Evolutionary conservation across 1,140 invertebrate species (phyloP), one percentile per base, ranked within the genome.

Genomic region (Anastrepha ludens): DNA sequence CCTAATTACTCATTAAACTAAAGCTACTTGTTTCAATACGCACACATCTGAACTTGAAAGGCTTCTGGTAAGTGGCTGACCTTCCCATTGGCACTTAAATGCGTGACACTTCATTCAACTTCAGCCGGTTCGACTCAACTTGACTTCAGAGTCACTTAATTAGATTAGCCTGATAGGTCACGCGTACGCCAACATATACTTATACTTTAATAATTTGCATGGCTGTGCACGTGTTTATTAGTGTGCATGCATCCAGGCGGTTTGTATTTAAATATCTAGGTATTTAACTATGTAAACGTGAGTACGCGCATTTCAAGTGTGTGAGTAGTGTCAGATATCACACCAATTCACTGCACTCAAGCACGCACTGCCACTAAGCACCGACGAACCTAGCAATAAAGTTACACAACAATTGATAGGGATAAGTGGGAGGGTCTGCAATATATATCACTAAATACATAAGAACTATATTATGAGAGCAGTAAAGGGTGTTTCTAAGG

Each of bases 101-200:
- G 20, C 20, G 20, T 47, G 74, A 15, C 47, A 81, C 47, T 74
- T 74, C 11, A 41, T 2, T 4, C 5, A 8, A 81, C 74, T 81
- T 81, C 47, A 81, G 15, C 1, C 7, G 17, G 8, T 3, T 47
- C 47, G 11, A 0, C 47, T n/a, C 47, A n/a, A 81, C 47, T 20
- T 81, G 11, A 58, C 74, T 81, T 58, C n/a, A 29, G 1, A 58
- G 74, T 2, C 74, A 81, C 47, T 81, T 81, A 81, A 81, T 81
- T 50, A 81, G 74, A 81, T 81, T 81, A 81, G 74, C 47, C 74
- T 81, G 74, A 81, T 81, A 81, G 74, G 74, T 55, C 74, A 81
- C 74, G 74, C 74, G 55, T 17, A 81, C 15, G 74, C 2, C 74
- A 55, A 29, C n/a, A 17, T 2, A 74, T 39, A 7, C 8, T 74